Base-by-base conservation (phyloP, 92 coral and sea anemone species). In the Porites rus region DNA sequence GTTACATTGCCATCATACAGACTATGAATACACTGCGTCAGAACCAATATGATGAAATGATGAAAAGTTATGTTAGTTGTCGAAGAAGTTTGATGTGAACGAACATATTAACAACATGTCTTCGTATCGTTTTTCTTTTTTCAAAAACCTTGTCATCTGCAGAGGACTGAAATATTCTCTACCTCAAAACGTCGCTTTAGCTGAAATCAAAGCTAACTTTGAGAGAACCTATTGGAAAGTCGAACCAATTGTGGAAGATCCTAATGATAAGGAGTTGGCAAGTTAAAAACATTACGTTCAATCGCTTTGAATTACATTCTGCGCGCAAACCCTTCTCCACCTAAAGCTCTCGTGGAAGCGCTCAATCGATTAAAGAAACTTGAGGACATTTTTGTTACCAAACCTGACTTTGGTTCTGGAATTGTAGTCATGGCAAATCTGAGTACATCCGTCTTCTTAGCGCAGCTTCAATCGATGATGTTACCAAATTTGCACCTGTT, bases 161-260 rank as follows among this genome's bases (percentile, higher is more conserved):
- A 83, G 72, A 83, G 87, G 81, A 22, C 63, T 84, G 12, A 84
- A 84, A 75, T 84, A 65, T 74, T 72, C 81, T 24, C 12, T 74
- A 20, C 73, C 75, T 12, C 75, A 84, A 51, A 74, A 74, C 53
- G 83, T 85, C 51, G 76, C 83, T 50, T 69, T 60, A 22, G 60
- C 65, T 76, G 83, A 85, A 22, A 38, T 85, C 19, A 76, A 76
- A 75, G 76, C 76, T 51, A 76, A 68, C 81, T 85, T 85, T 58
- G 77, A 85, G 52, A 85, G 75, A 60, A 51, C 25, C 77, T 85
- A 85, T 61, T 61, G 65, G 65, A 61, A 17, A 61, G 18, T 61
- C 19, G 65, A 61, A 16, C 65, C 65, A 61, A 5, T 61, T 10
- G 14, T 61, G 65, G 65, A 61, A 13, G 66, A 18, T 59, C 63